Percentiles rank a stretch among this genome's conserved stretches.
Evolutionary conservation across 2,888 invertebrate genomes (phyloP).

Genomic region (Syrphus vitripennis): DNA sequence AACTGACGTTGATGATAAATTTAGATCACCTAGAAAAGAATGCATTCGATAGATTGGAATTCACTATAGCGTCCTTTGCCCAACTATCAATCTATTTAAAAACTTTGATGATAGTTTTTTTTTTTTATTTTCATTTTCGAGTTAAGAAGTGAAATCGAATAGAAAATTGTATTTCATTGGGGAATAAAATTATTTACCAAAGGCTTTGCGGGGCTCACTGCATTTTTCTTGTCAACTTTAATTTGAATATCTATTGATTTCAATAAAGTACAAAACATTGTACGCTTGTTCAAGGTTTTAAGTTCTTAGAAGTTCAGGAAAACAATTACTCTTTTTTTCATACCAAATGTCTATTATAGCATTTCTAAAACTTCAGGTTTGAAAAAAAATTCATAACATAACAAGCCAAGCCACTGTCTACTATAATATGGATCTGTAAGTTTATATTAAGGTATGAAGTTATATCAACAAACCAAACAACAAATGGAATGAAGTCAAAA

Average conservation of each 20-base stretch:
- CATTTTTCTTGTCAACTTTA: slow-evolving; percentile 22
- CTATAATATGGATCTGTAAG: no score
- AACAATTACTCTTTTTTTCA: no score
- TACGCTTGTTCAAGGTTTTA: no score
- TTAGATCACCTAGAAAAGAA: slow-evolving; percentile 41
- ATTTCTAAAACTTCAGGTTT: no score
- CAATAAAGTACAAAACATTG: background rate
- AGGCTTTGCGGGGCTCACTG: background rate
- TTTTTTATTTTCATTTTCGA: no score
- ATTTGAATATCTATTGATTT: slow-evolving; percentile 16
- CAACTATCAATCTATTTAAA: slow-evolving; percentile 48
- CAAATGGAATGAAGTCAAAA: background rate
- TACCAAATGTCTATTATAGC: no score
- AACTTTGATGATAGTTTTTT: slow-evolving; percentile 34
- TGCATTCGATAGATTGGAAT: slow-evolving; percentile 57
- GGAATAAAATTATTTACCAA: background rate
- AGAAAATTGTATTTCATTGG: background rate
- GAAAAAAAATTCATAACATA: no score
- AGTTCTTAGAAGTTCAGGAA: no score
- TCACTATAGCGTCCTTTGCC: slow-evolving; percentile 47
- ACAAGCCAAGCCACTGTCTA: no score
- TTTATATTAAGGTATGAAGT: no score
- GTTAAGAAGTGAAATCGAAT: background rate
- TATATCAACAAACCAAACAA: background rate
- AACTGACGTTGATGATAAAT: slow-evolving; percentile 20